These are phyloP conservation scores for Tragelaphus imberbis DNA, from an alignment of 2,113 vertebrate genomes.

Conservation along the genomic window DNA sequence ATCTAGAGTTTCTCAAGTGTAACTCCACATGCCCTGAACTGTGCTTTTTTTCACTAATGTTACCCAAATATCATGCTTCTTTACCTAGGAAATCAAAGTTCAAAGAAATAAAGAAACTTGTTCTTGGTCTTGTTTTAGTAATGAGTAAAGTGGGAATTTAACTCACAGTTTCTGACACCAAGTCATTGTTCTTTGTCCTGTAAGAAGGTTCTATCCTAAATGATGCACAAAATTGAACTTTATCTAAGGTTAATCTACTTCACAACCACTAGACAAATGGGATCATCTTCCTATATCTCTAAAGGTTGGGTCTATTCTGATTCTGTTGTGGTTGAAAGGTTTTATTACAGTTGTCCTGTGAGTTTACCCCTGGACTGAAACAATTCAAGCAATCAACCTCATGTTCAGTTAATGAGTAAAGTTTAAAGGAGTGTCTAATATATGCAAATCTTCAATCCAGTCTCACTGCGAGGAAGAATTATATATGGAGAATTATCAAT, in stretches of 20 bases:
- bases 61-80: not conserved
- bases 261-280: not conserved
- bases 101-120: not conserved
- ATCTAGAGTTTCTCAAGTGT: not conserved
- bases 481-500: not conserved
- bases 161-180: not conserved
- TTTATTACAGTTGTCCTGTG: not conserved
- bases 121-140: not conserved
- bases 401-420: conserved; percentile 5
- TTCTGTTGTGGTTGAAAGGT: not conserved
- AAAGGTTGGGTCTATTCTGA: not conserved
- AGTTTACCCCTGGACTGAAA: not conserved
- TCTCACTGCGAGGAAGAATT: not conserved
- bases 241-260: conserved; percentile 3
- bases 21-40: not conserved
- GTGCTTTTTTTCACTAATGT: not conserved
- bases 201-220: not conserved
- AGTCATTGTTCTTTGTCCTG: not conserved
- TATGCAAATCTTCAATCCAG: not conserved
- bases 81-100: conserved; percentile 8
- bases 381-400: not conserved
- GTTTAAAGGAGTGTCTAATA: not conserved
- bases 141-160: not conserved
- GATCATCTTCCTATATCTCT: not conserved
- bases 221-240: not conserved